phyloP scores from a whole-genome alignment of 2,888 invertebrate genomes.

The Folsomia candida region DNA sequence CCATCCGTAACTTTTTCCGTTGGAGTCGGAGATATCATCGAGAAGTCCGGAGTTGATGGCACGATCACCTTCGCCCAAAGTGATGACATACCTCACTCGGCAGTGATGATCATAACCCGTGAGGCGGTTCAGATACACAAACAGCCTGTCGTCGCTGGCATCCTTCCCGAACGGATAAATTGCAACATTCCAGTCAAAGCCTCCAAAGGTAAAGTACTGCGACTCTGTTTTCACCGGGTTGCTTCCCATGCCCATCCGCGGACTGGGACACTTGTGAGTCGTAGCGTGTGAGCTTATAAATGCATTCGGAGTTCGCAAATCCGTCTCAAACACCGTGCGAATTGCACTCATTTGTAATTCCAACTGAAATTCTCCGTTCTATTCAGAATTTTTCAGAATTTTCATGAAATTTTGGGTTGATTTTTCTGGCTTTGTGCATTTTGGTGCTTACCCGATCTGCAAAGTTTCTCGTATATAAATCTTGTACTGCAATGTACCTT shows the following conservation, averaged over 20 bases:
- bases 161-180: constrained; percentile 58
- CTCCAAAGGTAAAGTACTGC: constrained; percentile 73
- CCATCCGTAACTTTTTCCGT: constrained; percentile 70
- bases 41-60: constrained; percentile 68
- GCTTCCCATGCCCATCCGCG: constrained; percentile 29
- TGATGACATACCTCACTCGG: constrained; percentile 61
- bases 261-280: constrained; percentile 43
- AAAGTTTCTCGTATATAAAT: constrained; percentile 69
- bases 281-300: constrained; percentile 28
- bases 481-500: constrained; percentile 69
- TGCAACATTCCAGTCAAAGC: constrained; percentile 77
- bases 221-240: constrained; percentile 60
- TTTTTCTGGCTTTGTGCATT: too few relatives aligned
- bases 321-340: constrained; percentile 71
- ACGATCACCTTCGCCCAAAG: constrained; percentile 67
- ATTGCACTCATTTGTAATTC: constrained; percentile 75
- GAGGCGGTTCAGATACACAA: constrained; percentile 66
- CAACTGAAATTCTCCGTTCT: constrained; percentile 73
- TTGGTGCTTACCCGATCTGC: constrained; percentile 63
- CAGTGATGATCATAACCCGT: constrained; percentile 80
- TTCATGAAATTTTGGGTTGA: not conserved
- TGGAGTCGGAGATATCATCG: constrained; percentile 69
- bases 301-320: constrained; percentile 62
- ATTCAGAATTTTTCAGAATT: constrained; percentile 51
- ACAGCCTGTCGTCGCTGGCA: constrained; percentile 56